Evolutionary conservation across 1,140 invertebrate species (phyloP), one percentile per base, ranked within the genome.

Genomic region (Drosophila kikkawai): DNA sequence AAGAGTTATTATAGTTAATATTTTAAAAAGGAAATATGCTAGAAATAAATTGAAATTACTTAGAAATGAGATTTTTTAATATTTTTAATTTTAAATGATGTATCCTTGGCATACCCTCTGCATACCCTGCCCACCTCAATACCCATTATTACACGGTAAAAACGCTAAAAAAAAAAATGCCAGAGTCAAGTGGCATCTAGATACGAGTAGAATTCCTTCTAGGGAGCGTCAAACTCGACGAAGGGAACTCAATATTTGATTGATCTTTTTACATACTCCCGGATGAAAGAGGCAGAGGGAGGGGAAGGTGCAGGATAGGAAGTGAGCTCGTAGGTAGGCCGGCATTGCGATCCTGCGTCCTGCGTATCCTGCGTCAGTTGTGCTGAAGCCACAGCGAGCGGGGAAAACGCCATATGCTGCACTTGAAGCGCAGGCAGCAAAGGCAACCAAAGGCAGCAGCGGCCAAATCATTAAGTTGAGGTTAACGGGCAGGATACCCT

Each of bases 361-460:
- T 90, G 86, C 82, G 71, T 90, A 90, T 90, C 85, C 85, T 90
- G 85, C 85, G 85, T 91, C 85, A 90, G 86, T 85, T 90, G 85
- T 91, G 85, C 86, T 91, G 86, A 85, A 76, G 85, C 71, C 82
- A 55, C 83, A 75, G 63, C 64, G 57, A 77, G 66, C 37, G 67
- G 53, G 44, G 6, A 63, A 29, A 50, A 74, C 66, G 75, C 82
- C 85, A 90, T 90, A 90, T 90, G 85, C 83, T 88, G 65, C 85
- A 85, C 74, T 75, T 75, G 47, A 51, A 66, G 76, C 51, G 58
- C 68, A 70, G 74, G 77, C 77, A 85, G 67, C 70, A 37, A 13
- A 55, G 48, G 48, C 48, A 78, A 58, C 59, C 70, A 75, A 70
- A 57, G 70, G 77, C 73, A 61, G 17, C 47, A 22, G 47, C 64